A percentile compares a stretch with the other conserved stretches of the same genome.
These are phyloP conservation scores for Cantharis flavilabris DNA, from an alignment of 2,888 invertebrate genomes.

Conservation along the genomic window DNA sequence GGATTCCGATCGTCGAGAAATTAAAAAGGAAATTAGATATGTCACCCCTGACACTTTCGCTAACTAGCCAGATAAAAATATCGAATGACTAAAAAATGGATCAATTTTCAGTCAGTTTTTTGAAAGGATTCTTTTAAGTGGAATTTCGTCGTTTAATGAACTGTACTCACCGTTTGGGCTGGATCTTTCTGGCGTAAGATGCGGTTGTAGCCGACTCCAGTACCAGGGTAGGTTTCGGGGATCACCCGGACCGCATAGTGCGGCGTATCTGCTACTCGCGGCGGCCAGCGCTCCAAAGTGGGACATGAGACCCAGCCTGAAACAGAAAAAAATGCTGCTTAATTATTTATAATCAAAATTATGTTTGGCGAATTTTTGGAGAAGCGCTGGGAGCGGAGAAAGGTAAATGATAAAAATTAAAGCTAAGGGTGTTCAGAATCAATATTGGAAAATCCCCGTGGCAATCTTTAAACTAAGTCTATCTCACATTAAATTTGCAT, in stretches of 20 bases:
- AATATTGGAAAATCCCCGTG: slow-evolving; percentile 36
- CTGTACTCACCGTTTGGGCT: slow-evolving; percentile 70
- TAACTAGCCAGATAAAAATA: slow-evolving; percentile 8
- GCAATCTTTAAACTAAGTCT: slow-evolving; percentile 42
- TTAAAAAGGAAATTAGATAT: slow-evolving; percentile 2
- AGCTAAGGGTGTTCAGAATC: slow-evolving; percentile 32
- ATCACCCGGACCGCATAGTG: slow-evolving; percentile 62
- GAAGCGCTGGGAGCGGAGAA: slow-evolving; percentile 29
- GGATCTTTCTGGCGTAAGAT: slow-evolving; percentile 55
- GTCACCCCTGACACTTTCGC: neutral
- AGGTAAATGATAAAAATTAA: slow-evolving; percentile 34
- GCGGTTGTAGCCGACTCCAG: slow-evolving; percentile 63
- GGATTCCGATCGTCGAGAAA: neutral
- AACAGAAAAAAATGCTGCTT: slow-evolving; percentile 46
- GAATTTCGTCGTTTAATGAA: neutral
- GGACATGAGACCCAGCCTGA: slow-evolving; percentile 79
- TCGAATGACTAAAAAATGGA: slow-evolving; percentile 5
- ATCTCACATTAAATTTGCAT: slow-evolving; percentile 59
- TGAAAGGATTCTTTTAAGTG: slow-evolving; percentile 14
- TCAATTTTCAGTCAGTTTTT: slow-evolving; percentile 11
- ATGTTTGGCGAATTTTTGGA: neutral
- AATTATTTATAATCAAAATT: neutral
- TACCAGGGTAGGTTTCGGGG: slow-evolving; percentile 66
- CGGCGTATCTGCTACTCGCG: slow-evolving; percentile 64
- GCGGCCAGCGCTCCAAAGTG: slow-evolving; percentile 80